Percentiles rank a stretch among this genome's conserved stretches.
Conservation (phyloP, 2,113 vertebrate genomes). For the Collichthys lucidus region DNA sequence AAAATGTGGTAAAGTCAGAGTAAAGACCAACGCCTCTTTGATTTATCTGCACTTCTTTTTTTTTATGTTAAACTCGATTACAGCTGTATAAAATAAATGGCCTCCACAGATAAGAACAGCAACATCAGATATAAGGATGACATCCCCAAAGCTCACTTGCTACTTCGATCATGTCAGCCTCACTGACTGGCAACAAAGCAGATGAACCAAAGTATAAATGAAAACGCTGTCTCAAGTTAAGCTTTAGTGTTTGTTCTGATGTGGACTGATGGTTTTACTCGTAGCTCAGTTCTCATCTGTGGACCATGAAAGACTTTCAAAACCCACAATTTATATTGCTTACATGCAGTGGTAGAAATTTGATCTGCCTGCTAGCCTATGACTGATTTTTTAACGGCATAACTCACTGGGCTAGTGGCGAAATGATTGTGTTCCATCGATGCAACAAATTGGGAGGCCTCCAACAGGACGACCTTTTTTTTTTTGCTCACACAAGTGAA, state of each 20-base stretch:
- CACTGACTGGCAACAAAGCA: slow-evolving; percentile 1
- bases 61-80: slow-evolving; percentile 33
- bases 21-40: slow-evolving; percentile 52
- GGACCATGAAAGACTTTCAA: slow-evolving; percentile 15
- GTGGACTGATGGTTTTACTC: slow-evolving; percentile 6
- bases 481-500: slow-evolving; percentile 11
- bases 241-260: neutral
- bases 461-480: neutral
- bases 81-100: slow-evolving; percentile 14
- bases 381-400: slow-evolving; percentile 3
- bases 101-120: slow-evolving; percentile 30
- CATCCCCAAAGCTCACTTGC: slow-evolving; percentile 5
- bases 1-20: slow-evolving; percentile 57
- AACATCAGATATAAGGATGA: slow-evolving; percentile 18
- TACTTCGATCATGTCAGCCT: slow-evolving; percentile 14
- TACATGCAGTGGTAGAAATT: neutral
- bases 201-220: neutral
- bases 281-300: slow-evolving; percentile 18
- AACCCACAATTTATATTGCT: neutral
- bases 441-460: slow-evolving; percentile 17
- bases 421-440: slow-evolving; percentile 10
- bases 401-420: slow-evolving; percentile 30
- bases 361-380: slow-evolving; percentile 20
- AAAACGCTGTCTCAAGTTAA: neutral
- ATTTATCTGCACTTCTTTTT: slow-evolving; percentile 54